Base-by-base conservation (phyloP, 1,140 invertebrate species). In the Trichomalopsis sarcophagae region DNA sequence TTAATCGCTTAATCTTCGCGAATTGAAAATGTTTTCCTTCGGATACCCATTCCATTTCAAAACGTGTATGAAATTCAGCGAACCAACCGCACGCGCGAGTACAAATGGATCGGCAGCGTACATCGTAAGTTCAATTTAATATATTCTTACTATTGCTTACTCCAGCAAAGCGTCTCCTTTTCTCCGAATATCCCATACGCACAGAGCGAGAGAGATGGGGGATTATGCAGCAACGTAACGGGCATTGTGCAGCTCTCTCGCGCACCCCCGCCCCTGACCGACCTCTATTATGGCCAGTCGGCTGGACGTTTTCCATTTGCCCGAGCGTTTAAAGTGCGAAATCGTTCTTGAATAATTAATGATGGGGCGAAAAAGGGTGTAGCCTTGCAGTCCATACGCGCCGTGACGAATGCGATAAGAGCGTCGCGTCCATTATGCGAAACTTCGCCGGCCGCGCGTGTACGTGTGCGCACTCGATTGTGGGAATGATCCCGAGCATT, bases 301-400 rank as follows among this genome's bases (percentile, higher is more conserved):
- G 50, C 81, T 82, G 81, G 81, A 82, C 73, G 55, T 69, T 68
- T 85, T 76, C 71, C 73, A 75, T 75, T 81, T 81, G 47, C 74
- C 14, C 55, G 66, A 69, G 74, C 74, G 66, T 77, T 78, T 78
- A 83, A 83, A 66, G 73, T 84, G 62, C 62, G 75, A 84, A 78
- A 50, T 84, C 75, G 76, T 84, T 84, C 75, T 50, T 78, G 75
- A 84, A 84, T 84, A 84, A 78, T 78, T 84, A 84, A 84, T 84
- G 36, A 69, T 66, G 11, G 30, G 62, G 21, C 47, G 50, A 33
- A 44, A 17, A 73, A 80, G 75, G 30, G 36, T 36, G 36, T n/a
- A 33, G 27, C 36, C 23, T 71, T n/a, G 77, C 69, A 33, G 23
- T 50, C 44, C 47, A 81, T 50, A 81, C 74, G 73, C n/a, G 44